Percentiles rank a stretch among this genome's conserved stretches.
phyloP scores from a whole-genome alignment of 2,113 vertebrate genomes.

The Serilophus lunatus region DNA sequence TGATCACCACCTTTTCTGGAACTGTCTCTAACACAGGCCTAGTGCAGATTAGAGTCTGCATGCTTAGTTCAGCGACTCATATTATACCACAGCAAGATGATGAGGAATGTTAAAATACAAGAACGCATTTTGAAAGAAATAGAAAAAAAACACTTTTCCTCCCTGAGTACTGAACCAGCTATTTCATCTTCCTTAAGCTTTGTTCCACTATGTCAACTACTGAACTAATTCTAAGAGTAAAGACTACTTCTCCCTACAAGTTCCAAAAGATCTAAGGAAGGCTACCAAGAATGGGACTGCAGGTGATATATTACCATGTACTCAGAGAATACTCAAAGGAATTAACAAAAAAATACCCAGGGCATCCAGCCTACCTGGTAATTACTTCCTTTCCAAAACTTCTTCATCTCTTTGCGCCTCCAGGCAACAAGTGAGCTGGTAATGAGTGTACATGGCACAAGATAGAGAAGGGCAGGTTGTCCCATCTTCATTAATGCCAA shows the following conservation, averaged over 20 bases:
- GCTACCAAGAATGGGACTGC: not conserved
- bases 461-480: slow-evolving; percentile 94
- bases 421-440: slow-evolving; percentile 82
- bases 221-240: not conserved
- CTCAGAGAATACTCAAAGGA: not conserved
- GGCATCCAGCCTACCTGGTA: slow-evolving; percentile 80
- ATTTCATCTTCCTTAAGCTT: not conserved
- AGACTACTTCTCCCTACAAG: not conserved
- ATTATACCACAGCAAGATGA: not conserved
- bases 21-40: not conserved
- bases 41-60: not conserved
- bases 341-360: not conserved
- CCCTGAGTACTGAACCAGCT: not conserved
- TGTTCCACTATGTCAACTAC: not conserved
- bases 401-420: slow-evolving; percentile 85
- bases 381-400: slow-evolving; percentile 88
- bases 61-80: not conserved
- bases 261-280: not conserved
- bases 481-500: slow-evolving; percentile 88
- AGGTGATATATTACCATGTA: not conserved
- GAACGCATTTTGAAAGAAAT: not conserved
- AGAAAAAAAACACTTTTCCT: not conserved
- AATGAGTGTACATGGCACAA: slow-evolving; percentile 92
- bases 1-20: not conserved
- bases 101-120: not conserved